phyloP scores from a whole-genome alignment of 1,140 invertebrate species.

The Chrysoperla carnea region DNA sequence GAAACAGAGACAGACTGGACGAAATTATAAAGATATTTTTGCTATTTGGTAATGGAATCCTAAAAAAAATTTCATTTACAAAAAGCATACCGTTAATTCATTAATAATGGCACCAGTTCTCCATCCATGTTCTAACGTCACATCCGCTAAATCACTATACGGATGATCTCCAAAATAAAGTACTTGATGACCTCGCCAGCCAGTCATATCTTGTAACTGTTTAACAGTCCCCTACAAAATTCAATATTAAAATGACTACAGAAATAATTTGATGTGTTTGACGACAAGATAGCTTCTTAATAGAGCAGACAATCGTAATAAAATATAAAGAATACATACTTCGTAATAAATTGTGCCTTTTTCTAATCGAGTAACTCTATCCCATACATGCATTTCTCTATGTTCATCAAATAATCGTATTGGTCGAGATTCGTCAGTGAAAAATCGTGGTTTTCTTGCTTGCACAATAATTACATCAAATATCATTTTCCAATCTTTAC shows the following conservation, averaged over 20 bases:
- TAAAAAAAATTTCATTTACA: too few species aligned
- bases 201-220: slow-evolving; percentile 79
- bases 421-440: slow-evolving; percentile 78
- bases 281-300: background rate
- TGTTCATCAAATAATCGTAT: slow-evolving; percentile 75
- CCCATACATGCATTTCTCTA: slow-evolving; percentile 72
- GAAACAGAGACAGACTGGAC: too few species aligned
- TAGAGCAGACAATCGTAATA: too few species aligned
- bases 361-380: slow-evolving; percentile 68
- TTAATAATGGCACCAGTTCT: slow-evolving; percentile 95
- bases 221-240: slow-evolving; percentile 68
- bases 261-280: background rate
- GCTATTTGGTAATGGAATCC: too few species aligned
- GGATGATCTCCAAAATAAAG: slow-evolving; percentile 97
- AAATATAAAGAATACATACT: slow-evolving; percentile 27
- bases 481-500: slow-evolving; percentile 72
- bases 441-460: slow-evolving; percentile 90
- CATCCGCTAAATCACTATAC: slow-evolving; percentile 92
- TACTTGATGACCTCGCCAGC: slow-evolving; percentile 81
- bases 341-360: slow-evolving; percentile 88
- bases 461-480: slow-evolving; percentile 93
- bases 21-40: too few species aligned
- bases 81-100: slow-evolving; percentile 54
- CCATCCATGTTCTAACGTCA: slow-evolving; percentile 91
- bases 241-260: background rate